phyloP scores from a whole-genome alignment of 2,113 vertebrate species.

The Salvelinus fontinalis region DNA sequence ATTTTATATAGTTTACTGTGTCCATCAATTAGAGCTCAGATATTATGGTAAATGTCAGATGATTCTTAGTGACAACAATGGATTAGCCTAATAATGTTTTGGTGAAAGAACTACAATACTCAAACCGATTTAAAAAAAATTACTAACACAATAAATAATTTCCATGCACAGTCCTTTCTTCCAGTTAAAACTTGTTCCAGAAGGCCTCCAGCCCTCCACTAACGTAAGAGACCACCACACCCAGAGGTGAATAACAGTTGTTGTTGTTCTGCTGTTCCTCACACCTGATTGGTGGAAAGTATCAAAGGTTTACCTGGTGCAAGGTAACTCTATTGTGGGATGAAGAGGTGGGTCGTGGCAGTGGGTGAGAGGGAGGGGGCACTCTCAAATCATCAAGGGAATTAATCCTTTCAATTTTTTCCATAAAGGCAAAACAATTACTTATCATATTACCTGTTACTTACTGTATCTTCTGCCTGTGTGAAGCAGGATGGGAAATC shows the following conservation, averaged over 20 bases:
- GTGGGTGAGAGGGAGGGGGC: fast-evolving
- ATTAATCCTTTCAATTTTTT: not conserved
- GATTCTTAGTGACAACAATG: not conserved
- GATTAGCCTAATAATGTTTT: not conserved
- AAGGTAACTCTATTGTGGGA: not conserved
- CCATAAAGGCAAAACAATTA: not conserved
- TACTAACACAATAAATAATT: not conserved
- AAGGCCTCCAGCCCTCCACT: not conserved
- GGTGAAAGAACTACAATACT: not conserved
- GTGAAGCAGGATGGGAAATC: too few species aligned
- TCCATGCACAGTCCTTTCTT: constrained; percentile 5
- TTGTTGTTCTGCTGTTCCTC: not conserved
- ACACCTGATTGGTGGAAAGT: not conserved
- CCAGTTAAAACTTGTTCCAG: constrained; percentile 37
- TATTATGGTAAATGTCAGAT: not conserved
- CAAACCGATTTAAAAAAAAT: not conserved
- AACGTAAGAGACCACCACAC: constrained; percentile 43
- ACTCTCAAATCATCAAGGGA: not conserved
- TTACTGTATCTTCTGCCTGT: not conserved
- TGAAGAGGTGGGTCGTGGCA: not conserved
- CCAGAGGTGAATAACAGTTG: constrained; percentile 32
- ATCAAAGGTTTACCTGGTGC: not conserved
- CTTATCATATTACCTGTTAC: constrained; percentile 1
- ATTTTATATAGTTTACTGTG: too few species aligned
- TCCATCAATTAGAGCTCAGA: too few species aligned